Evolutionary conservation across 2,888 invertebrate species (phyloP).

Genomic region (Tetranychus piercei): DNA sequence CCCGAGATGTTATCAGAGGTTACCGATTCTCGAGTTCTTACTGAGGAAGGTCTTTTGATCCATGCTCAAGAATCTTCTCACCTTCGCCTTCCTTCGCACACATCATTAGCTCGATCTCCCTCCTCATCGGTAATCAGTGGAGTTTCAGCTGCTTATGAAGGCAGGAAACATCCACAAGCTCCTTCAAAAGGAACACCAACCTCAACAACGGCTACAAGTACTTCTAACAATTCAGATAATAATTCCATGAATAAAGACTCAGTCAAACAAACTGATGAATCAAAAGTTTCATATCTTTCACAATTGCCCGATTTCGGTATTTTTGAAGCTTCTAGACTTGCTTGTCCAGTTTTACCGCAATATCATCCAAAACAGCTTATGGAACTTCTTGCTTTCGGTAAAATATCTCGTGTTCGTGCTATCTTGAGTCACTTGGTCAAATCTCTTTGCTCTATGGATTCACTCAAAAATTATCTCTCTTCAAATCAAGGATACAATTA

Average conservation of each 20-base stretch:
- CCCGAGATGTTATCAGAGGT: neutral
- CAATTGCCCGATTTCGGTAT: slow-evolving; percentile 69
- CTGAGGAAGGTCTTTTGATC: slow-evolving; percentile 29
- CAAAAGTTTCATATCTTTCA: slow-evolving; percentile 5
- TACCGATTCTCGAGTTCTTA: slow-evolving; percentile 29
- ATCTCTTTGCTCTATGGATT: slow-evolving; percentile 36
- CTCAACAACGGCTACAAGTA: neutral
- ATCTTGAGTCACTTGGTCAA: slow-evolving; percentile 88
- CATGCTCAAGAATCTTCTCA: slow-evolving; percentile 27
- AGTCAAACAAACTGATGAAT: neutral
- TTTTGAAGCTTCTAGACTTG: slow-evolving; percentile 89
- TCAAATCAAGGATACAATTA: neutral
- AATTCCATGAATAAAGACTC: neutral
- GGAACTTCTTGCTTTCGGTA: slow-evolving; percentile 92
- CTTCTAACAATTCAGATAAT: neutral
- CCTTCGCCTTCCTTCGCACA: slow-evolving; percentile 24
- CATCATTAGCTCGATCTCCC: slow-evolving; percentile 15
- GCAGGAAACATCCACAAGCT: neutral
- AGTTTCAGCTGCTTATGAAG: neutral
- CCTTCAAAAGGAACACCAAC: neutral
- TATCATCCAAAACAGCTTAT: slow-evolving; percentile 98
- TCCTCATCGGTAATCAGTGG: slow-evolving; percentile 10
- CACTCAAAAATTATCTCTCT: slow-evolving; percentile 15
- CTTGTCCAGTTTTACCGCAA: slow-evolving; percentile 91
- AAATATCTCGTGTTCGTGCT: slow-evolving; percentile 92